Base-by-base conservation (phyloP, 2,888 invertebrate genomes). In the Drosophila birchii region DNA sequence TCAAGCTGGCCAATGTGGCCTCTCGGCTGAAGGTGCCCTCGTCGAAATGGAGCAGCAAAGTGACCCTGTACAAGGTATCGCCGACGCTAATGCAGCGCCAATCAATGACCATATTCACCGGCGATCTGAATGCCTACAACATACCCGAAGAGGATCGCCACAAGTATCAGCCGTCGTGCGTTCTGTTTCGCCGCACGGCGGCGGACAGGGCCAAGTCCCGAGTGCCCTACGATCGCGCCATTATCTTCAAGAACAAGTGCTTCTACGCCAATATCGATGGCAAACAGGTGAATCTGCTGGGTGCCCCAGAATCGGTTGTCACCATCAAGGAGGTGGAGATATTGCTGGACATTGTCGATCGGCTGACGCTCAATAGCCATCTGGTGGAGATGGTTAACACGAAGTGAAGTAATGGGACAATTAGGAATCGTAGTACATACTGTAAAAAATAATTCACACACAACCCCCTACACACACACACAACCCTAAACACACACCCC, bases 201-300 rank as follows among this genome's bases (percentile, higher is more conserved):
- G 68, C 82, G 47, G 88, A 90, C 75, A 84, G 81, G 9, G 78
- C 64, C 49, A 80, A 85, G 51, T 88, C 88, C 14, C 86, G 90
- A 11, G 89, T 92, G 73, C 92, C 92, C 29, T 93, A 91, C 70
- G 93, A 93, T 82, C 91, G 93, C 14, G 92, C 93, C 11, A 91
- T 93, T n/a, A 92, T 92, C 38, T 92, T 93, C 44, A 92, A 92
- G 75, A 92, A 92, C 78, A 91, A 91, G 57, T 91, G 91, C 53
- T 93, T 91, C 81, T 92, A 91, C 57, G 91, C 92, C 0, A 93
- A 92, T 60, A 92, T 93, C 51, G 92, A 93, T 64, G 93, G 93
- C 23, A 93, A 92, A 71, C 92, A 92, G 74, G 91, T 93, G 3
- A 90, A 91, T 61, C 84, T 93, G 18, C 43, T 92, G 39, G 93